phyloP scores from a whole-genome alignment of 2,797 vertebrate species.

The Acropternis orthonyx region DNA sequence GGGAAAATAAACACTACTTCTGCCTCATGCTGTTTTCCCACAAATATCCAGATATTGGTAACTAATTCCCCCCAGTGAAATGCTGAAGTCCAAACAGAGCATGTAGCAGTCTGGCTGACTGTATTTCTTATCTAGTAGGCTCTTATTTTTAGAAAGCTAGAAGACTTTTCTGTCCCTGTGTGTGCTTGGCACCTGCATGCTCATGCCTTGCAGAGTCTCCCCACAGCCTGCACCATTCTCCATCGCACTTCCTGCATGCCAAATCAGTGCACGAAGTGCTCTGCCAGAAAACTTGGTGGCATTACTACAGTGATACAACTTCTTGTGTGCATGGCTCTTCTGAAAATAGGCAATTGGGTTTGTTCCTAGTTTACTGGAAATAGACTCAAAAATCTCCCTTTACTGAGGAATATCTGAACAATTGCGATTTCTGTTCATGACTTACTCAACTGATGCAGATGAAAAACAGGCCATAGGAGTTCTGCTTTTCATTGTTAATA shows the following conservation, averaged over 20 bases:
- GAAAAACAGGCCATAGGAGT: neutral
- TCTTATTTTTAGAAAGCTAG: neutral
- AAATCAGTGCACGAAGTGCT: rapidly evolving
- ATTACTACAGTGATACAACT: neutral
- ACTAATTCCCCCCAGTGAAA: neutral
- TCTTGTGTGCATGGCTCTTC: neutral
- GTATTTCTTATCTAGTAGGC: neutral
- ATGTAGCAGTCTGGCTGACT: neutral
- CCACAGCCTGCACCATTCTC: rapidly evolving
- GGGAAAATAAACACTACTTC: neutral
- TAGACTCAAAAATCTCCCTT: neutral
- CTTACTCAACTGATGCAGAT: neutral
- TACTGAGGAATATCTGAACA: neutral
- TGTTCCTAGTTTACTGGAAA: neutral
- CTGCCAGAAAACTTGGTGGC: neutral
- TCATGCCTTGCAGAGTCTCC: neutral
- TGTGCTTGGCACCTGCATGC: neutral
- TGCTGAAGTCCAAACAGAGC: neutral
- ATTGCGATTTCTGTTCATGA: neutral
- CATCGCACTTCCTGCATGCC: rapidly evolving
- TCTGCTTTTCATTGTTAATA: neutral
- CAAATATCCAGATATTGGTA: neutral
- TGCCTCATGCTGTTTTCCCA: neutral
- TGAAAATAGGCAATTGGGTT: neutral
- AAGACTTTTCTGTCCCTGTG: neutral